Base-by-base conservation (phyloP, 2,888 invertebrate genomes). In the Dimorphilus gyrociliatus region DNA sequence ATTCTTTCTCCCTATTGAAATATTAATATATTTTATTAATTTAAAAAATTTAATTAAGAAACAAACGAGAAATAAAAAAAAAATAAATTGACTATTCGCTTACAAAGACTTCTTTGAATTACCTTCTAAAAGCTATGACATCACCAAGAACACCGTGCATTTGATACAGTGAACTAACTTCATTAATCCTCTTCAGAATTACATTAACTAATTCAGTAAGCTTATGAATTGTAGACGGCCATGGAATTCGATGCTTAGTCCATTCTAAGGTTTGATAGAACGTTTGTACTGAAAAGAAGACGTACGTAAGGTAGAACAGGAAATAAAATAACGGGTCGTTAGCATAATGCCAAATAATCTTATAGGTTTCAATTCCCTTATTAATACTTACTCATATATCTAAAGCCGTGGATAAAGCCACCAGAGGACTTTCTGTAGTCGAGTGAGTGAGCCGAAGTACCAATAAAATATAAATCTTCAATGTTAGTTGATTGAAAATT, bases 351-450 rank as follows among this genome's bases (percentile, higher is more conserved):
- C n/a, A n/a, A n/a, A n/a, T n/a, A n/a, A n/a, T n/a, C n/a, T n/a
- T n/a, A n/a, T n/a, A n/a, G n/a, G n/a, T n/a, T n/a, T n/a, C n/a
- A n/a, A n/a, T n/a, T n/a, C n/a, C n/a, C n/a, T n/a, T 45, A 41
- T 19, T 54, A 33, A 13, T 33, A 37, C 10, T 41, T 44, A 24
- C 41, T 51, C 49, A 48, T 47, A 38, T 54, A 54, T 23, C 54
- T 39, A 38, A 55, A 54, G 19, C 55, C 55, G 35, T 55, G 55
- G 15, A 55, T 51, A 35, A 55, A 55, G 13, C 56, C 55, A 6
- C 55, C 55, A 8, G 55, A 47, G 7, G 54, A 48, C 27, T 44
- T 45, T 14, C 53, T 32, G 36, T 38, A 49, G 36, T 55, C 55
- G 6, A 55, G 38, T 7, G 50, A 47, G 35, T 57, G 55, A 1